A percentile compares a stretch with the other conserved stretches of the same genome.
These are phyloP conservation scores for Cerastis leucographa DNA, from an alignment of 2,888 invertebrate genomes.

Conservation along the genomic window DNA sequence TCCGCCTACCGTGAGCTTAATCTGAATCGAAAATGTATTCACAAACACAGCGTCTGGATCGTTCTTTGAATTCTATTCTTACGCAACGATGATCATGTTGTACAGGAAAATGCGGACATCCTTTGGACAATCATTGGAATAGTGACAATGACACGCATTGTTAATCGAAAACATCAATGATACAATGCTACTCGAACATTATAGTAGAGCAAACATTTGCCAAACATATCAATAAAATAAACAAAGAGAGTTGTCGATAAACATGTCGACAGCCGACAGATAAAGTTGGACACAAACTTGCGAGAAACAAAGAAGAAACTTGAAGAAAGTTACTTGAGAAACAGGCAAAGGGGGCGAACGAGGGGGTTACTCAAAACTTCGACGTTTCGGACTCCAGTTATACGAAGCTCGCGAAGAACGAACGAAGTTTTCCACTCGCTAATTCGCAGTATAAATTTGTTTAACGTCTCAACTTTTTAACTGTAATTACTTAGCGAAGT, in stretches of 20 bases:
- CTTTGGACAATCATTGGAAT: constrained; percentile 25
- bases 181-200: constrained; percentile 21
- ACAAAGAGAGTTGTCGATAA: constrained; percentile 77
- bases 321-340: constrained; percentile 82
- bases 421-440: constrained; percentile 83
- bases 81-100: constrained; percentile 30
- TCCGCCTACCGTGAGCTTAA: constrained; percentile 41
- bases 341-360: constrained; percentile 75
- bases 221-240: constrained; percentile 58
- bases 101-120: constrained; percentile 12
- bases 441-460: constrained; percentile 90
- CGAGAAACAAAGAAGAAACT: constrained; percentile 86
- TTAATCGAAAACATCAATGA: constrained; percentile 13
- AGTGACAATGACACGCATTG: constrained; percentile 14
- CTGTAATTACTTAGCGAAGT: constrained; percentile 88
- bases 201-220: constrained; percentile 26
- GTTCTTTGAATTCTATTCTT: constrained; percentile 29
- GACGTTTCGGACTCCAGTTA: constrained; percentile 84
- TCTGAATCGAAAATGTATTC: constrained; percentile 38
- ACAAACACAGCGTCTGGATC: constrained; percentile 48
- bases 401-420: constrained; percentile 79
- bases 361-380: constrained; percentile 86
- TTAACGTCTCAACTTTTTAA: constrained; percentile 90
- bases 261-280: constrained; percentile 82
- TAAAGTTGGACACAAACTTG: constrained; percentile 82